These are phyloP conservation scores for Dinocampus coccinellae DNA, from an alignment of 2,888 invertebrate species.

Conservation along the genomic window DNA sequence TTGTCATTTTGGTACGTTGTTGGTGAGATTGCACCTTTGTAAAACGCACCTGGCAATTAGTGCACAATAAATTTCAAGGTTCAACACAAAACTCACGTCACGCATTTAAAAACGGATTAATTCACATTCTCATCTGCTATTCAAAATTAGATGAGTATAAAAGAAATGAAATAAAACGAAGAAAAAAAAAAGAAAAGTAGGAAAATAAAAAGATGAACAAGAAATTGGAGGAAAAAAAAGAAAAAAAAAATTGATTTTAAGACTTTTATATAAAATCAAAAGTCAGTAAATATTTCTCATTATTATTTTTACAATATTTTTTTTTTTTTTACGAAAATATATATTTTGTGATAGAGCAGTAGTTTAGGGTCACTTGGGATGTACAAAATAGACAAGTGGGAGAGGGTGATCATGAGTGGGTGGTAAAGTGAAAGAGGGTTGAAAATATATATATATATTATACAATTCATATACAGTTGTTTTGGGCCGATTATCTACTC, in stretches of 20 bases:
- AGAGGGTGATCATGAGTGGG: constrained; percentile 8
- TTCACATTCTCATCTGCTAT: constrained; percentile 18
- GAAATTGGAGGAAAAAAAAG: too few species aligned
- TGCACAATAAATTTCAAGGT: constrained; percentile 56
- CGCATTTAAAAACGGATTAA: constrained; percentile 42
- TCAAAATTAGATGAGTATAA: not conserved
- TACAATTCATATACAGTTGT: constrained; percentile 56
- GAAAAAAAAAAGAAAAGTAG: not conserved
- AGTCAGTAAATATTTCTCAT: not conserved
- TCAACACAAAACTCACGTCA: constrained; percentile 38
- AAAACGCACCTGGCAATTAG: constrained; percentile 59
- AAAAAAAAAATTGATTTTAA: not conserved
- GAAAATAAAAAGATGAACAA: not conserved
- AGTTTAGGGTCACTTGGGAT: constrained; percentile 12
- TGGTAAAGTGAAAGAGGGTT: constrained; percentile 30
- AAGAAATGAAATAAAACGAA: too few species aligned
- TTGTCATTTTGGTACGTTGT: constrained; percentile 47
- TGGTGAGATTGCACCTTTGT: not conserved
- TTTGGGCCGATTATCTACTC: constrained; percentile 66
- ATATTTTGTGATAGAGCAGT: not conserved
- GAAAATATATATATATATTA: constrained; percentile 22
- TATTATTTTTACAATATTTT: not conserved
- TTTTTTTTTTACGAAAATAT: not conserved
- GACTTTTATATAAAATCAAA: not conserved
- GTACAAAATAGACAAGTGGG: constrained; percentile 15